A percentile compares a stretch with the other conserved stretches of the same genome.
Conservation (phyloP, 2,888 invertebrate genomes). For the Chrysopilus asiliformis region DNA sequence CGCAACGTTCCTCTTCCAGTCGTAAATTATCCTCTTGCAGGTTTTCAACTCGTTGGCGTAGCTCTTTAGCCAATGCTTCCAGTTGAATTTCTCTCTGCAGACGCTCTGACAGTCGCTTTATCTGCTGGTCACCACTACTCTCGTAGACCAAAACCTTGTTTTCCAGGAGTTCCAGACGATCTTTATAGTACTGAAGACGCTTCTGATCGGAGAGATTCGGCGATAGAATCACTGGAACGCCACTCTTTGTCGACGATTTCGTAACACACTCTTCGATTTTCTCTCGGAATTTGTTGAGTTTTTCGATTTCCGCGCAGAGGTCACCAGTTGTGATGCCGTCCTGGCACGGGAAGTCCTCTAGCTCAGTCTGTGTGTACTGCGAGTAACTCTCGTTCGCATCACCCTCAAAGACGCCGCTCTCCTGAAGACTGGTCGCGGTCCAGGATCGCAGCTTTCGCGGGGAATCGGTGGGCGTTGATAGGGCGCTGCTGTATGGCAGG, state of each 20-base stretch:
- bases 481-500: slow-evolving; percentile 42
- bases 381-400: slow-evolving; percentile 16
- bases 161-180: slow-evolving; percentile 49
- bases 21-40: slow-evolving; percentile 48
- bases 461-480: slow-evolving; percentile 37
- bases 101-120: slow-evolving; percentile 46
- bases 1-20: slow-evolving; percentile 58
- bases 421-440: slow-evolving; percentile 45
- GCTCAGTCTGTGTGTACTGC: slow-evolving; percentile 41
- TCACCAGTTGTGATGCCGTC: slow-evolving; percentile 35
- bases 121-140: slow-evolving; percentile 48
- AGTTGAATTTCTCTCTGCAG: slow-evolving; percentile 49
- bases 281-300: slow-evolving; percentile 49
- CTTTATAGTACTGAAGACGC: slow-evolving; percentile 51
- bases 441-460: slow-evolving; percentile 21
- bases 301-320: slow-evolving; percentile 47
- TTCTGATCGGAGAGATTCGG: slow-evolving; percentile 37
- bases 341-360: slow-evolving; percentile 32
- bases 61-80: slow-evolving; percentile 35
- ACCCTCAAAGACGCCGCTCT: slow-evolving; percentile 61
- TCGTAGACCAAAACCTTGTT: slow-evolving; percentile 52
- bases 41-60: slow-evolving; percentile 40
- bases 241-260: slow-evolving; percentile 9
- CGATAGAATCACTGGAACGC: slow-evolving; percentile 11
- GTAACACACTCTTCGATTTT: slow-evolving; percentile 44